phyloP scores from a whole-genome alignment of 2,113 vertebrate species.

The Leptobrachium ailaonicum region DNA sequence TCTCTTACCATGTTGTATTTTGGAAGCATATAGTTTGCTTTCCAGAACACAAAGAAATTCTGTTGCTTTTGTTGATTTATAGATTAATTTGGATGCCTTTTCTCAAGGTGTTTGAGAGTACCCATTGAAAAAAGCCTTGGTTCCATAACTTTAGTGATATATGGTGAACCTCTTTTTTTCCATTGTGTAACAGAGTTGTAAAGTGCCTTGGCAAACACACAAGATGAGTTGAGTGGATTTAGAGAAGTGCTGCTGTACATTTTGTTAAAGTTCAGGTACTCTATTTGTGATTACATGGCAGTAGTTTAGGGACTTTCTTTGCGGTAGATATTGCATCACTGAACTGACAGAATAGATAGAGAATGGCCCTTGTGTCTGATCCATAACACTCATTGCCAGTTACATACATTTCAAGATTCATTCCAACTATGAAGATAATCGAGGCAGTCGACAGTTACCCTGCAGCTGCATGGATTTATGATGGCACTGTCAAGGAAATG shows the following conservation, averaged over 20 bases:
- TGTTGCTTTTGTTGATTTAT: too few species aligned
- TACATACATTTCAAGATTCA: constrained; percentile 99
- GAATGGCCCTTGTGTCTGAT: constrained; percentile 96
- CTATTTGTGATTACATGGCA: constrained; percentile 82
- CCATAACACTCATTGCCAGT: constrained; percentile 99
- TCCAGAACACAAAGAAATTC: too few species aligned
- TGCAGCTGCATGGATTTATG: constrained; percentile 99
- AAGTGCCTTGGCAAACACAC: constrained; percentile 4
- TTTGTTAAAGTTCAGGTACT: constrained; percentile 83
- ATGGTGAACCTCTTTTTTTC: constrained; percentile 3
- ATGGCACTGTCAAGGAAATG: constrained; percentile 99
- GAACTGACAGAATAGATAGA: constrained; percentile 79
- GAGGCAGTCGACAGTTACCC: constrained; percentile 99
- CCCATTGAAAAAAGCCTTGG: neutral
- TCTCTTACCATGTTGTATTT: too few species aligned
- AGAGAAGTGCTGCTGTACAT: constrained; percentile 52
- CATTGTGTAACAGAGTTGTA: constrained; percentile 14
- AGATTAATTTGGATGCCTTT: too few species aligned
- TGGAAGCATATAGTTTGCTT: too few species aligned
- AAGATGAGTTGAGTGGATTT: constrained; percentile 51
- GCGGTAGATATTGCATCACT: constrained; percentile 75
- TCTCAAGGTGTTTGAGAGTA: too few species aligned
- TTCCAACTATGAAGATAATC: constrained; percentile 99
- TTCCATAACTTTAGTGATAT: neutral
- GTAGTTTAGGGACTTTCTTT: constrained; percentile 83